Conservation (phyloP, 2,113 vertebrate genomes). For the Daboia siamensis region DNA sequence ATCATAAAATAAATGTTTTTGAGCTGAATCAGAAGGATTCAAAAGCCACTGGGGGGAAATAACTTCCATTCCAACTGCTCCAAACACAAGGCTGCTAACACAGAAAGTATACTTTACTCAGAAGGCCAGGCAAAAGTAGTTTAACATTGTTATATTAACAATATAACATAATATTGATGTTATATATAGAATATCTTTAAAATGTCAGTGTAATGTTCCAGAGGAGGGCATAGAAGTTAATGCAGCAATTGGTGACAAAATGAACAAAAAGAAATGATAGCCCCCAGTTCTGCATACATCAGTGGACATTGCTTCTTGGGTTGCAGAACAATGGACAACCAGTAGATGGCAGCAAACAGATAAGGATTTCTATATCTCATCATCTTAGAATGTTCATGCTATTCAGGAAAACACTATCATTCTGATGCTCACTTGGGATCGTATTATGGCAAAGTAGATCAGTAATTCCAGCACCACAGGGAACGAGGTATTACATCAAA, state of each 20-base stretch:
- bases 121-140: background rate
- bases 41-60: background rate
- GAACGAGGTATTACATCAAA: too few species aligned
- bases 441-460: background rate
- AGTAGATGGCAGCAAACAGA: background rate
- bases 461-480: background rate
- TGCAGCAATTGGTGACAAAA: background rate
- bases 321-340: background rate
- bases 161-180: too few species aligned
- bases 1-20: background rate
- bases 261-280: constrained; percentile 5
- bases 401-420: background rate
- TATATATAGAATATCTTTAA: constrained; percentile 4
- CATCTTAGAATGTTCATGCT: background rate
- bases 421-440: background rate
- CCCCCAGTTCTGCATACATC: background rate
- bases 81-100: background rate
- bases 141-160: background rate
- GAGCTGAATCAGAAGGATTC: background rate
- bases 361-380: background rate
- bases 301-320: background rate
- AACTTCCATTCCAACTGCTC: background rate
- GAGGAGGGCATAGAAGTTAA: constrained; percentile 10
- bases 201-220: constrained; percentile 2
- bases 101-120: background rate